Evolutionary conservation across 2,888 invertebrate species (phyloP), one percentile per base, ranked within the genome.

Genomic region (Drosophila testacea): DNA sequence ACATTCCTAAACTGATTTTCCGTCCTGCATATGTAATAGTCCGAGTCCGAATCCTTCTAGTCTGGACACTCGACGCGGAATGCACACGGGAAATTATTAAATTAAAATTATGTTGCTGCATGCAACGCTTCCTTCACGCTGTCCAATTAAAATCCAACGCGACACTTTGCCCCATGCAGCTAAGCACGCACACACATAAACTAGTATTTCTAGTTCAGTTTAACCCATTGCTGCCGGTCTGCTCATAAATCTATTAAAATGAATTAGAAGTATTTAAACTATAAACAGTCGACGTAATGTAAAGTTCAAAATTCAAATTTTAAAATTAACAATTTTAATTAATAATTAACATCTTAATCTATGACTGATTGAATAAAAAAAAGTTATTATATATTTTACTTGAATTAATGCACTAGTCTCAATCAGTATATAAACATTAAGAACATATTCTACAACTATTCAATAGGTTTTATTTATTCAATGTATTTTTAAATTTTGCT

Each of bases 1-100:
- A 87, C 87, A 83, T 83, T 83, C 84, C 83, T 87, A 87, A 87
- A 84, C 83, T 83, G 83, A 83, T 87, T 83, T 82, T 66, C 81
- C 72, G 68, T 77, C 69, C 79, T 71, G 79, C 77, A 71, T 78
- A 75, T 82, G 76, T 78, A 77, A 74, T 69, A 32, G 4, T 42
- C 1, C 5, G 11, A 38, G 10, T 42, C 4, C 30, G 13, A 22
- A 22, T 28, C 9, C 22, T 4, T 34, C 16, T 13, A n/a, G n/a
- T n/a, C 16, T 7, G 22, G 22, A 27, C 27, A 4, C 59, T 47
- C 42, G 39, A 41, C 39, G 41, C 54, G 68, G 60, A 76, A 61
- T 67, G 79, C 83, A 73, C 74, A 74, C 69, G 76, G 87, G 75
- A 84, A 83, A 86, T 86, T 83, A 84, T 88, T 84, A 84, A 84